Evolutionary conservation across 2,888 invertebrate genomes (phyloP).

Genomic region (Cosmia trapezina): DNA sequence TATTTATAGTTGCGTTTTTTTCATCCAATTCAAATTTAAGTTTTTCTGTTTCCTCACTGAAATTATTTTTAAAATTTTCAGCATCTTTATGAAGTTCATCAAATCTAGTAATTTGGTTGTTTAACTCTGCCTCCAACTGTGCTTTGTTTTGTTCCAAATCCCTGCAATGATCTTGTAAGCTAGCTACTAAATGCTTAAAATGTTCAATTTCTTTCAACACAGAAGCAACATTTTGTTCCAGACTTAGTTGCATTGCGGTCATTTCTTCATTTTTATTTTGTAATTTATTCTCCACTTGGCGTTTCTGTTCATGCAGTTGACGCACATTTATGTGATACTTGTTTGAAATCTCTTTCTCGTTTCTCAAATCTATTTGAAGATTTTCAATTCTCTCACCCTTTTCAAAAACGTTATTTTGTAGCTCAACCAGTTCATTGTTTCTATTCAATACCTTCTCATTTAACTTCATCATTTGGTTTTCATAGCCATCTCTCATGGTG

Average conservation of each 20-base stretch:
- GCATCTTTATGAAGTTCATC: slow-evolving; percentile 72
- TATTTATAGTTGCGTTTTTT: slow-evolving; percentile 73
- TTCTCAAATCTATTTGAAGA: slow-evolving; percentile 75
- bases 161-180: slow-evolving; percentile 70
- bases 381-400: slow-evolving; percentile 81
- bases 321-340: slow-evolving; percentile 72
- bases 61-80: slow-evolving; percentile 69
- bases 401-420: slow-evolving; percentile 81
- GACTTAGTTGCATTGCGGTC: slow-evolving; percentile 68
- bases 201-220: slow-evolving; percentile 73
- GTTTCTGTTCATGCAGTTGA: slow-evolving; percentile 68
- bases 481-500: slow-evolving; percentile 80
- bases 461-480: slow-evolving; percentile 81
- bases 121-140: slow-evolving; percentile 71
- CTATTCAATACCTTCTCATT: slow-evolving; percentile 84
- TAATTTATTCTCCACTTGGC: slow-evolving; percentile 68
- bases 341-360: slow-evolving; percentile 74
- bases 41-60: slow-evolving; percentile 72
- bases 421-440: slow-evolving; percentile 84
- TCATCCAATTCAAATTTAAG: slow-evolving; percentile 75
- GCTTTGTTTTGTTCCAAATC: slow-evolving; percentile 71
- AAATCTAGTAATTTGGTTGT: slow-evolving; percentile 69
- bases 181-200: slow-evolving; percentile 66
- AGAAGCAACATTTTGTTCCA: slow-evolving; percentile 66
- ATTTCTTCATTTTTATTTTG: slow-evolving; percentile 72